Evolutionary conservation across 2,797 vertebrate species (phyloP).

Genomic region (Philypnodon macrostomus): DNA sequence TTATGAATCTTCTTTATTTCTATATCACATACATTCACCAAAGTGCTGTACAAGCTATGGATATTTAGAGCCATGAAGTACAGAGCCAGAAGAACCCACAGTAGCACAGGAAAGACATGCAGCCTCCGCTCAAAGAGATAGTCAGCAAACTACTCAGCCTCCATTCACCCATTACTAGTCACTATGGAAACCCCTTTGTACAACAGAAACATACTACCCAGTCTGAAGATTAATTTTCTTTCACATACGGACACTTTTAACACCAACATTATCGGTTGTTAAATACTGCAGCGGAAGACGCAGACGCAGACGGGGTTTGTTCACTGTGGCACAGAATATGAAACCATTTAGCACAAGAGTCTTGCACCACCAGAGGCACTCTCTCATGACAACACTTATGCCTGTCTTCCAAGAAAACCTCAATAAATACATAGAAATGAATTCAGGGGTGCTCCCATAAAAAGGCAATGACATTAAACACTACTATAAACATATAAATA

Average conservation of each 20-base stretch:
- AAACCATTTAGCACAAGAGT: slow-evolving; percentile 45
- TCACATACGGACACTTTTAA: slow-evolving; percentile 10
- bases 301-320: slow-evolving; percentile 45
- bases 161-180: not conserved
- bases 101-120: too few species aligned
- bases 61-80: too few species aligned
- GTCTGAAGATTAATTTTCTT: slow-evolving; percentile 23
- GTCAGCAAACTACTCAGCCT: too few species aligned
- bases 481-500: slow-evolving; percentile 13
- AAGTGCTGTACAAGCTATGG: too few species aligned
- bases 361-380: slow-evolving; percentile 33
- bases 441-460: slow-evolving; percentile 23
- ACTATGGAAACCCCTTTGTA: not conserved
- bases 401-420: slow-evolving; percentile 14
- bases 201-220: slow-evolving; percentile 22
- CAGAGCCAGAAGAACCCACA: too few species aligned
- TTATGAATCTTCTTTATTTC: too few species aligned
- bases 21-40: too few species aligned
- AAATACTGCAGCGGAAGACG: slow-evolving; percentile 41
- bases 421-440: slow-evolving; percentile 27
- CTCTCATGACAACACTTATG: slow-evolving; percentile 6
- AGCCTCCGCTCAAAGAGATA: too few species aligned
- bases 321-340: slow-evolving; percentile 49
- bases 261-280: slow-evolving; percentile 33
- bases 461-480: slow-evolving; percentile 11